A percentile compares a stretch with the other conserved stretches of the same genome.
Conservation (phyloP, 2,797 vertebrate species). For the Eupleurogrammus muticus region DNA sequence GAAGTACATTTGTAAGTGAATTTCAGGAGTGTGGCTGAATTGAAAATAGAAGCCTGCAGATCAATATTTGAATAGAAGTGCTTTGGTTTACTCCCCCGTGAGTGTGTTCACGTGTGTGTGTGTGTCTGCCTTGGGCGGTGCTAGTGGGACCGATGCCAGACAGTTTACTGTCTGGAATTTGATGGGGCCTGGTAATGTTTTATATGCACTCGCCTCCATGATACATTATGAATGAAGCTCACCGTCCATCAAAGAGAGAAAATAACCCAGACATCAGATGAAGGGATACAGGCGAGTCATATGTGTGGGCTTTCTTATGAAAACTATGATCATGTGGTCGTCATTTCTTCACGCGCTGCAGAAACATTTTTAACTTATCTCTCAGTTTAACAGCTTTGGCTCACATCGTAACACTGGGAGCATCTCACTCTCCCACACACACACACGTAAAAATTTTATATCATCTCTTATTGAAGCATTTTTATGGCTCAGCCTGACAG, state of each 20-base stretch:
- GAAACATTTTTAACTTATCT: conserved; percentile 40
- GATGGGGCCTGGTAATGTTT: conserved; percentile 70
- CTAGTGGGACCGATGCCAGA: conserved; percentile 65
- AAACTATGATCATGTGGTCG: conserved; percentile 2
- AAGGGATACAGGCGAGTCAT: not conserved
- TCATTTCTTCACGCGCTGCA: not conserved
- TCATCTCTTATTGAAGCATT: conserved; percentile 37
- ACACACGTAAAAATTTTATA: conserved; percentile 23
- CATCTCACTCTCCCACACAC: not conserved
- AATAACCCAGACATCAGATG: conserved; percentile 21
- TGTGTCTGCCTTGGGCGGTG: conserved; percentile 51
- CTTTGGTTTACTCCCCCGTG: conserved; percentile 58
- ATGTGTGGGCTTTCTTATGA: not conserved
- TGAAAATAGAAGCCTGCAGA: conserved; percentile 64
- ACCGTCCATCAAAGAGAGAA: conserved; percentile 55
- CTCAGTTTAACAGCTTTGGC: conserved; percentile 47
- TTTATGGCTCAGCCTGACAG: conserved; percentile 32
- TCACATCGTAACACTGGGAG: conserved; percentile 20
- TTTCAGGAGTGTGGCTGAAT: conserved; percentile 58
- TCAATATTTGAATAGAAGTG: conserved; percentile 74
- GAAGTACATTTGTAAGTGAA: conserved; percentile 53
- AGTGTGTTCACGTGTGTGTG: conserved; percentile 9
- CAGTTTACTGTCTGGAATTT: conserved; percentile 67
- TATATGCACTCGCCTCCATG: conserved; percentile 46
- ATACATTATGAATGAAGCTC: conserved; percentile 75